These are phyloP conservation scores for Subacronicta megacephala DNA, from an alignment of 2,888 invertebrate species.

Conservation along the genomic window DNA sequence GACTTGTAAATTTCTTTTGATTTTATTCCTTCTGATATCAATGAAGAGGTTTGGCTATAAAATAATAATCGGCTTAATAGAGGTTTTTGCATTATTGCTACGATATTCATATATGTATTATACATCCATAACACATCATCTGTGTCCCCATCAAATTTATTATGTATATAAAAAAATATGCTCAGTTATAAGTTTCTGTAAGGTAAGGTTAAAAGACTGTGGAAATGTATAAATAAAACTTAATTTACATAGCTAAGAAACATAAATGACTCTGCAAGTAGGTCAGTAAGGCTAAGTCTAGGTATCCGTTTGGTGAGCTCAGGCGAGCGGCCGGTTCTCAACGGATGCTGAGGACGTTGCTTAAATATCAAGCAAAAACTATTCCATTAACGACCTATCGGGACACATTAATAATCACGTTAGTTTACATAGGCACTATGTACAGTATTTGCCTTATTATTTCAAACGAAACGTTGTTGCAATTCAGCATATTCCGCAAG, in stretches of 20 bases:
- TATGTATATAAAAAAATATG: too few relatives aligned
- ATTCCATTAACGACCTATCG: constrained; percentile 42
- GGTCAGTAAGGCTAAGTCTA: constrained; percentile 38
- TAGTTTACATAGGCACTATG: constrained; percentile 17
- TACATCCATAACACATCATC: too few relatives aligned
- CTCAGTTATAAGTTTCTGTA: too few relatives aligned
- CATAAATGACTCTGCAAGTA: constrained; percentile 28
- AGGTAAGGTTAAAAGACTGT: too few relatives aligned
- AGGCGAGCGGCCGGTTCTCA: constrained; percentile 42
- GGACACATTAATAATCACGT: constrained; percentile 48
- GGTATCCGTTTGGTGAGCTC: constrained; percentile 11
- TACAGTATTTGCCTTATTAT: constrained; percentile 30
- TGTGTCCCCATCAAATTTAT: too few relatives aligned
- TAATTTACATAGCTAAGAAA: constrained; percentile 2
- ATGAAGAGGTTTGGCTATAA: neutral
- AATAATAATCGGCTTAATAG: too few relatives aligned
- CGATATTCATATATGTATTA: too few relatives aligned
- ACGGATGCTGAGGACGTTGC: constrained; percentile 52
- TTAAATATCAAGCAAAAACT: constrained; percentile 54
- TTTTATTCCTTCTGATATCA: neutral
- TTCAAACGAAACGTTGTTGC: constrained; percentile 15
- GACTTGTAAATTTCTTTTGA: neutral
- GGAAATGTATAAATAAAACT: neutral
- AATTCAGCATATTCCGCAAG: neutral
- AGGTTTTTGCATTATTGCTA: too few relatives aligned